Percentiles rank a stretch among this genome's conserved stretches.
Conservation (phyloP, 2,113 vertebrate genomes). For the Rhagologus leucostigma region DNA sequence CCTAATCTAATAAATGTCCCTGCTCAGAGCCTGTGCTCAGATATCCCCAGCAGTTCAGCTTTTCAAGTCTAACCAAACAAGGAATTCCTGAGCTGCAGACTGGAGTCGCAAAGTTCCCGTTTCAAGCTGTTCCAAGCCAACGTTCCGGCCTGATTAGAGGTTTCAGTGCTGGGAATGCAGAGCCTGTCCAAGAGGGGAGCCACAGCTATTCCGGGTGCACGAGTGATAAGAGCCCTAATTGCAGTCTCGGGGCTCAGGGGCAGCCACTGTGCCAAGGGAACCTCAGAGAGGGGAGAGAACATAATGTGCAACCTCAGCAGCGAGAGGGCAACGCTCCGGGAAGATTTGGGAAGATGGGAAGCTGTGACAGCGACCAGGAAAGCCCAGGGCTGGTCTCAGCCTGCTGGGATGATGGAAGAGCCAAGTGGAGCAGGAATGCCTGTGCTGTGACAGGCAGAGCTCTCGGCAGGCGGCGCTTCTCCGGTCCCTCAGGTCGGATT, state of each 20-base stretch:
- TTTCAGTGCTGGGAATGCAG: constrained; percentile 21
- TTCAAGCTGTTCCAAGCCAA: constrained; percentile 37
- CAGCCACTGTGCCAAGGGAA: neutral
- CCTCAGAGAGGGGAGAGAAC: neutral
- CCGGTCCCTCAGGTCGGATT: neutral
- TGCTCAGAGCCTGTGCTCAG: neutral
- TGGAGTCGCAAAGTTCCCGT: neutral
- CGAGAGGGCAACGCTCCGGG: rapidly evolving
- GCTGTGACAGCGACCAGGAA: neutral
- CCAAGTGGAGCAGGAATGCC: neutral
- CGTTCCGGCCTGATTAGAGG: neutral
- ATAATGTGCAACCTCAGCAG: neutral
- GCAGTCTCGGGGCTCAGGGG: neutral
- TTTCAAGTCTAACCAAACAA: neutral
- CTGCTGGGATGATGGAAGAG: neutral
- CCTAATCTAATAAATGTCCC: neutral
- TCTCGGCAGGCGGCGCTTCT: neutral
- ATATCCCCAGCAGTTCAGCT: neutral
- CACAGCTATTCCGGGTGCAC: neutral
- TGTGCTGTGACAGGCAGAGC: neutral
- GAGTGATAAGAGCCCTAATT: neutral
- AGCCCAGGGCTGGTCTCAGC: neutral
- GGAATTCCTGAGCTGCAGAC: constrained; percentile 23
- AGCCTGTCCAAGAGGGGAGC: neutral
- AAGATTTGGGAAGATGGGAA: neutral